Percentiles rank a stretch among this genome's conserved stretches.
Conservation (phyloP, 2,113 vertebrate genomes). For the Urocolius indicus region DNA sequence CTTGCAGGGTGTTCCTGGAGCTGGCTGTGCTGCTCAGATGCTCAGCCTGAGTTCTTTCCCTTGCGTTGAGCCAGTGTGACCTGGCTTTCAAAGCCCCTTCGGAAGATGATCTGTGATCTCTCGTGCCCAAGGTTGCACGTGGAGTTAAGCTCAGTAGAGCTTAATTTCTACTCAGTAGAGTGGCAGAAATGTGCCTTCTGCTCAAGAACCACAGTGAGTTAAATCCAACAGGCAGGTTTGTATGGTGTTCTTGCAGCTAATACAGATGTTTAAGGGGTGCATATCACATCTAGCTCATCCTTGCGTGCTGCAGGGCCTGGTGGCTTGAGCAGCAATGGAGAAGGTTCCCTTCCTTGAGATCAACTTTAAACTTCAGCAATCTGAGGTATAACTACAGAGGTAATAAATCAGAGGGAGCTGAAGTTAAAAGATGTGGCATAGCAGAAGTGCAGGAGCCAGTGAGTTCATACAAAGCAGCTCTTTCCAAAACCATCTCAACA, state of each 20-base stretch:
- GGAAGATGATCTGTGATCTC: no score
- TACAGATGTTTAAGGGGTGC: background rate
- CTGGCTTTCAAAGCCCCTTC: background rate
- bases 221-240: background rate
- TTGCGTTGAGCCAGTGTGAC: background rate
- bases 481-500: background rate
- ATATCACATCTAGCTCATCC: background rate
- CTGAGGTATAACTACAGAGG: background rate
- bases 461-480: rapidly evolving
- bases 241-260: background rate
- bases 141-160: background rate
- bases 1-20: no score
- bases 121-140: background rate
- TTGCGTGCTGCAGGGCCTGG: background rate
- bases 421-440: background rate
- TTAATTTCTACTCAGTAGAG: background rate
- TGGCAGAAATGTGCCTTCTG: background rate
- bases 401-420: background rate
- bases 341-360: background rate
- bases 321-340: background rate
- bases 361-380: background rate
- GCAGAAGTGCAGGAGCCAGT: background rate
- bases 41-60: background rate
- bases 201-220: rapidly evolving
- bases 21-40: background rate